phyloP scores from a whole-genome alignment of 2,888 invertebrate species.

The Galeopsomyia nigrocyanea region DNA sequence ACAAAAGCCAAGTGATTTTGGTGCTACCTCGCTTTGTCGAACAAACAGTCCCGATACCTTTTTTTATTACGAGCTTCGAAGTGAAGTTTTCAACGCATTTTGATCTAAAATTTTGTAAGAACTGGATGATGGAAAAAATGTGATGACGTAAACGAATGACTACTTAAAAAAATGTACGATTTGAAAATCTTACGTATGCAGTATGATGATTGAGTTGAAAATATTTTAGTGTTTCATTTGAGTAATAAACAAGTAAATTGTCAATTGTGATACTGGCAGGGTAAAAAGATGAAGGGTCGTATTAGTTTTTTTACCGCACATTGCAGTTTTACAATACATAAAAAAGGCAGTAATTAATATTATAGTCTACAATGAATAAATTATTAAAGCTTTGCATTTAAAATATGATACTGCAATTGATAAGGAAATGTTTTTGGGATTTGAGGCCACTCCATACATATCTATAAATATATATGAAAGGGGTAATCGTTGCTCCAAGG shows the following conservation, averaged over 20 bases:
- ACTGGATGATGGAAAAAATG: conserved; percentile 13
- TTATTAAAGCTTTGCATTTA: no score
- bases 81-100: conserved; percentile 13
- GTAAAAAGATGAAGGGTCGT: conserved; percentile 19
- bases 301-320: conserved; percentile 13
- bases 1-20: conserved; percentile 41
- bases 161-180: conserved; percentile 19
- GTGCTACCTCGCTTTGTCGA: conserved; percentile 43
- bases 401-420: no score
- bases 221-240: neutral
- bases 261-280: conserved; percentile 38
- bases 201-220: conserved; percentile 37
- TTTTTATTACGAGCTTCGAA: conserved; percentile 25
- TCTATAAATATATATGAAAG: no score
- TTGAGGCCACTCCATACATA: no score
- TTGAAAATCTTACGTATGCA: conserved; percentile 17
- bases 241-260: conserved; percentile 12
- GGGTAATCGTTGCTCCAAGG: no score
- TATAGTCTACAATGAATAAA: no score
- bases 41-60: conserved; percentile 19
- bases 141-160: conserved; percentile 25
- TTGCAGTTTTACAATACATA: conserved; percentile 6
- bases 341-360: no score
- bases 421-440: no score
- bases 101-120: conserved; percentile 27